These are phyloP conservation scores for Melieria omissa DNA, from an alignment of 2,888 invertebrate genomes.

Conservation along the genomic window DNA sequence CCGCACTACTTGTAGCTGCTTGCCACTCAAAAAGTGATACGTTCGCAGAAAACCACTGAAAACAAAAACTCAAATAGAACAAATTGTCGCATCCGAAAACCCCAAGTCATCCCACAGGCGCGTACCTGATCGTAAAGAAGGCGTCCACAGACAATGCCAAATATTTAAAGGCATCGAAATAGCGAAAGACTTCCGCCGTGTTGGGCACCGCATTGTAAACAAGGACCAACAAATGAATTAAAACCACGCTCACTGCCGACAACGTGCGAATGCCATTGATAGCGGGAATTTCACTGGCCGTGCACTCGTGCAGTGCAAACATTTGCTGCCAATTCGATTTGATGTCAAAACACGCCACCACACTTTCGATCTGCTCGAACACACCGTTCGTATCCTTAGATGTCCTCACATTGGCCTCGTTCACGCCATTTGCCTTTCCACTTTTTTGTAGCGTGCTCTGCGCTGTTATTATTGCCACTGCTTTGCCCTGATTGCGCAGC, in stretches of 20 bases:
- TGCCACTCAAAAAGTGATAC: conserved; percentile 57
- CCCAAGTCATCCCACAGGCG: not conserved
- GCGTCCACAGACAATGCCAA: conserved; percentile 51
- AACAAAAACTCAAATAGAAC: not conserved
- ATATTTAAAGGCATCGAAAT: conserved; percentile 22
- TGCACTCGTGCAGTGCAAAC: conserved; percentile 20
- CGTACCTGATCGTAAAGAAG: conserved; percentile 64
- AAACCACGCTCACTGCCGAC: conserved; percentile 61
- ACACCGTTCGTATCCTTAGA: not conserved
- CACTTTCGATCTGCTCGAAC: not conserved
- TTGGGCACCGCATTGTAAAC: conserved; percentile 62
- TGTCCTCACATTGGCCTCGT: not conserved
- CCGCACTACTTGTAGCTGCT: conserved; percentile 53
- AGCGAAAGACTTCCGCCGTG: conserved; percentile 56
- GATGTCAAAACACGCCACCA: conserved; percentile 10
- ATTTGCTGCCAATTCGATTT: conserved; percentile 11
- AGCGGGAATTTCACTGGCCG: conserved; percentile 36
- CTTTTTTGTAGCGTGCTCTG: not conserved
- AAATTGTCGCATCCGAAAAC: not conserved
- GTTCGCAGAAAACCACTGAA: conserved; percentile 59
- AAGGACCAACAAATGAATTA: conserved; percentile 63
- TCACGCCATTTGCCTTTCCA: not conserved
- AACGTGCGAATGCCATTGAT: conserved; percentile 62
- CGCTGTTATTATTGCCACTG: no score
- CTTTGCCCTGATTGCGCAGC: no score